These are phyloP conservation scores for Metallyticus violacea DNA, from an alignment of 2,888 invertebrate genomes.

Conservation along the genomic window DNA sequence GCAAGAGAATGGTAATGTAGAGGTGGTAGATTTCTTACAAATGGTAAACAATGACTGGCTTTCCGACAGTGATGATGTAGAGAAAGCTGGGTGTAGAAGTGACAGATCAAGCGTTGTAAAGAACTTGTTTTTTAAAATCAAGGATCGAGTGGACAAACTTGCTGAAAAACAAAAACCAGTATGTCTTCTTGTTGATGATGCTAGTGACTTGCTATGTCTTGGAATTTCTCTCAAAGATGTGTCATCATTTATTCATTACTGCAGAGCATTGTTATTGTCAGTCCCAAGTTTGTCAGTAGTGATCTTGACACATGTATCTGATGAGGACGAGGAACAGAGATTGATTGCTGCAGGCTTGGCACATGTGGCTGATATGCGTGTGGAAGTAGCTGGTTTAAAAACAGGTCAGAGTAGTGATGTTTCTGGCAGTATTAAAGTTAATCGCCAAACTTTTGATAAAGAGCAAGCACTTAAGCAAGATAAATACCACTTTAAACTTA, in stretches of 20 bases:
- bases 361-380: conserved; percentile 60
- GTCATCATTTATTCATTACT: conserved; percentile 51
- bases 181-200: conserved; percentile 67
- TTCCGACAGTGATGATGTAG: conserved; percentile 39
- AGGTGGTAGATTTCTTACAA: conserved; percentile 54
- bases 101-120: conserved; percentile 42
- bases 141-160: conserved; percentile 46
- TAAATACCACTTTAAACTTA: conserved; percentile 64
- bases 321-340: conserved; percentile 22
- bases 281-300: conserved; percentile 8
- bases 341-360: conserved; percentile 45
- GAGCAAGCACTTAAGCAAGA: conserved; percentile 28
- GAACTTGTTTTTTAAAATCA: conserved; percentile 47
- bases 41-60: conserved; percentile 36
- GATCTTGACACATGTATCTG: conserved; percentile 20
- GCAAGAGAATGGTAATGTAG: conserved; percentile 50
- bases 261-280: conserved; percentile 43
- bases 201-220: conserved; percentile 68
- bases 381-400: conserved; percentile 63
- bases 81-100: conserved; percentile 35
- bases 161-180: conserved; percentile 47
- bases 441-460: conserved; percentile 39
- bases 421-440: conserved; percentile 64
- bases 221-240: conserved; percentile 55
- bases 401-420: conserved; percentile 72